Conservation (phyloP, 1,140 invertebrate genomes). For the Zaprionus vittiger region DNA sequence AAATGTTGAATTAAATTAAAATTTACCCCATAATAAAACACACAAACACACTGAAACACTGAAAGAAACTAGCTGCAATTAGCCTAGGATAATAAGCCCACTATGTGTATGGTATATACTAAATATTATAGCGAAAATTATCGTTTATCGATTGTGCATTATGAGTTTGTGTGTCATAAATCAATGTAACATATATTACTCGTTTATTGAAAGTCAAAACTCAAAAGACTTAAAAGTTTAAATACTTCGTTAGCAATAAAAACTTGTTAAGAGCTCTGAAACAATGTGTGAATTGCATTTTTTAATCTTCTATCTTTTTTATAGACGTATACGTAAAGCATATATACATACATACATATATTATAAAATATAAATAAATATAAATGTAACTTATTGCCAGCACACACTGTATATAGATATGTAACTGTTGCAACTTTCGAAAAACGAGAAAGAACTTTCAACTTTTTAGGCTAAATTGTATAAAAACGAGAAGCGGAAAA, state of each 20-base stretch:
- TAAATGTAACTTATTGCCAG: conserved; percentile 39
- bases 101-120: conserved; percentile 39
- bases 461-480: conserved; percentile 54
- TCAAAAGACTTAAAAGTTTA: conserved; percentile 70
- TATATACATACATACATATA: conserved; percentile 44
- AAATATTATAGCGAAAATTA: conserved; percentile 26
- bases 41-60: conserved; percentile 33
- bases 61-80: conserved; percentile 69
- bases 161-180: conserved; percentile 40
- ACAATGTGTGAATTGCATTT: conserved; percentile 68
- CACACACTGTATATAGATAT: conserved; percentile 69
- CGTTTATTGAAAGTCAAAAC: conserved; percentile 56
- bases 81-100: conserved; percentile 65
- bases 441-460: conserved; percentile 25
- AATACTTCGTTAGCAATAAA: conserved; percentile 53
- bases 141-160: conserved; percentile 2
- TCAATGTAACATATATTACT: conserved; percentile 60
- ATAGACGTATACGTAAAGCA: conserved; percentile 59
- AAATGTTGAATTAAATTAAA: conserved; percentile 50
- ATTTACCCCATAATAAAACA: conserved; percentile 44
- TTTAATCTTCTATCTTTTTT: conserved; percentile 56
- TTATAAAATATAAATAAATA: conserved; percentile 40
- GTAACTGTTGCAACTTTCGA: conserved; percentile 60
- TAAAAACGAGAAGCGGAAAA: conserved; percentile 23
- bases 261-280: conserved; percentile 36